phyloP scores from a whole-genome alignment of 2,797 vertebrate species.

The Salmo trutta region DNA sequence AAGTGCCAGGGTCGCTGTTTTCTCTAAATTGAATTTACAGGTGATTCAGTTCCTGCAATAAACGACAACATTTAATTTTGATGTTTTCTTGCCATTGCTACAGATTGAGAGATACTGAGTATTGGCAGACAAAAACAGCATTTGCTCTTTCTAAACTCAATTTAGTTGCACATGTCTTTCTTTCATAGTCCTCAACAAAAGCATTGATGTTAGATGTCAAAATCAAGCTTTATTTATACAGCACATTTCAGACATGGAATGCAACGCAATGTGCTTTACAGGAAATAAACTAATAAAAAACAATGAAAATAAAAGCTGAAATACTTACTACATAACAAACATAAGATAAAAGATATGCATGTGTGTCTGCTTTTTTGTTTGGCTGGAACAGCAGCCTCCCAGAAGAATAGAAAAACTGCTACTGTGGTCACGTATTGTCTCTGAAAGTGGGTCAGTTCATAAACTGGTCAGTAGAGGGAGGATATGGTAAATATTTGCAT shows the following conservation, averaged over 20 bases:
- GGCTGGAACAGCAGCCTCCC: constrained; percentile 43
- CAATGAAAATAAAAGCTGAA: no score
- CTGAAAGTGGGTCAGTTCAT: constrained; percentile 69
- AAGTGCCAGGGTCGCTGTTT: constrained; percentile 20
- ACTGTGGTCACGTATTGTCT: constrained; percentile 63
- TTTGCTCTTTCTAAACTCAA: constrained; percentile 27
- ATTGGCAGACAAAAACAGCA: neutral
- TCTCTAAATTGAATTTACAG: constrained; percentile 39
- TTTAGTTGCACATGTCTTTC: constrained; percentile 21
- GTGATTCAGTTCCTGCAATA: constrained; percentile 30
- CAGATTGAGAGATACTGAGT: neutral
- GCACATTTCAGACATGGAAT: no score
- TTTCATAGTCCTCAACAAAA: constrained; percentile 10
- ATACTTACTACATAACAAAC: no score
- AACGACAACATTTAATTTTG: constrained; percentile 31
- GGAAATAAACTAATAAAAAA: no score
- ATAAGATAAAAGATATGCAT: neutral
- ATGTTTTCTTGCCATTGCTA: no score
- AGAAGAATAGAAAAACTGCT: constrained; percentile 60
- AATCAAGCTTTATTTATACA: no score
- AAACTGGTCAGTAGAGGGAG: constrained; percentile 44
- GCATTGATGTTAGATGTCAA: neutral
- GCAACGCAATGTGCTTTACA: no score
- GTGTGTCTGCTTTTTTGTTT: neutral
- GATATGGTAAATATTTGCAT: constrained; percentile 41